A percentile compares a stretch with the other conserved stretches of the same genome.
Conservation (phyloP, 1,140 invertebrate genomes). For the Drosophila leontia region DNA sequence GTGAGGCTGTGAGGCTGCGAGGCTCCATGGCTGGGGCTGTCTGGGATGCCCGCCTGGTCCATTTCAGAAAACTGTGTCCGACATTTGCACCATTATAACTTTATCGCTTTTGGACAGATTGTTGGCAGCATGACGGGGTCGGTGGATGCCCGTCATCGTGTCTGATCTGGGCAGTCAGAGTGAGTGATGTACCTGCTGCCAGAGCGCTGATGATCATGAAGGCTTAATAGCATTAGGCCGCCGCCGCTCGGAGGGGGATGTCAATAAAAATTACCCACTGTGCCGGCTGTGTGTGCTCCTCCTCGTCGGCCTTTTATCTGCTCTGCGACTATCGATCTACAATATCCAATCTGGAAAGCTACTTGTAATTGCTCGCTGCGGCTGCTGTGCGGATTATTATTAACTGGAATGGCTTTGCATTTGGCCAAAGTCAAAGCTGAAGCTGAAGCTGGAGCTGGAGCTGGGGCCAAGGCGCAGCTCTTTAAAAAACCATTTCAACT, state of each 20-base stretch:
- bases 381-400: slow-evolving; percentile 66
- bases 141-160: slow-evolving; percentile 35
- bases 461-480: slow-evolving; percentile 54
- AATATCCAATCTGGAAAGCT: slow-evolving; percentile 70
- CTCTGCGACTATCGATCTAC: slow-evolving; percentile 52
- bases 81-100: slow-evolving; percentile 84
- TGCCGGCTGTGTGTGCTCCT: slow-evolving; percentile 2
- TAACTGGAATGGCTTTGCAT: slow-evolving; percentile 49
- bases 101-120: slow-evolving; percentile 84
- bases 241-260: slow-evolving; percentile 41
- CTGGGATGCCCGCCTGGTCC: slow-evolving; percentile 36
- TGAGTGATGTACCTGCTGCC: slow-evolving; percentile 77
- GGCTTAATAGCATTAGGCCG: slow-evolving; percentile 69
- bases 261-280: slow-evolving; percentile 70
- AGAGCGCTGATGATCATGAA: slow-evolving; percentile 71
- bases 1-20: neutral
- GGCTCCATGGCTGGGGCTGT: neutral
- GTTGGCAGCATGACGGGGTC: slow-evolving; percentile 67
- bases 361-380: slow-evolving; percentile 70
- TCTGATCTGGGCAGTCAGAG: slow-evolving; percentile 25
- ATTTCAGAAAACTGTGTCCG: slow-evolving; percentile 78
- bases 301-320: slow-evolving; percentile 44
- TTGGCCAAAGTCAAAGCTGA: slow-evolving; percentile 9
- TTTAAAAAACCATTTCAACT: slow-evolving; percentile 81
- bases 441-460: neutral